Conservation (phyloP, 2,113 vertebrate genomes). For the Anguilla rostrata region DNA sequence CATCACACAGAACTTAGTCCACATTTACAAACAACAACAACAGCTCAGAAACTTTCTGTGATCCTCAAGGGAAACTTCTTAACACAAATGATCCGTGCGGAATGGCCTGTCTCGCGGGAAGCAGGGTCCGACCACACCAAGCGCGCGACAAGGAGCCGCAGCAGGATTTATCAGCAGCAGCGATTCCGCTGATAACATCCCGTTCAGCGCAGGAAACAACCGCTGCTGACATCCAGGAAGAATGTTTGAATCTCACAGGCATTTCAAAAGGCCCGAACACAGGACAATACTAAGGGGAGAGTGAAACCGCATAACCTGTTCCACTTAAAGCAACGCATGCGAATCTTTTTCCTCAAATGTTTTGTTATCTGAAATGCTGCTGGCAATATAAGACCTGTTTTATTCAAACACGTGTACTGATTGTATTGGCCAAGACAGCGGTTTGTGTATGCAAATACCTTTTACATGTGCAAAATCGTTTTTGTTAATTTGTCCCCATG, state of each 20-base stretch:
- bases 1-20: too few species aligned
- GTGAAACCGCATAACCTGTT: background rate
- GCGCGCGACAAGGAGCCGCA: background rate
- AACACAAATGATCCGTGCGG: background rate
- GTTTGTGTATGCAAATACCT: too few species aligned
- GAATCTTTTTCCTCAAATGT: background rate
- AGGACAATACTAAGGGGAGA: background rate
- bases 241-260: background rate
- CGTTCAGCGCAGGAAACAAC: slow-evolving; percentile 6
- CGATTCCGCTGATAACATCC: background rate
- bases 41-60: background rate
- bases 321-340: background rate
- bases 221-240: background rate
- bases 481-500: too few species aligned
- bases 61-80: background rate
- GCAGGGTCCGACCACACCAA: background rate
- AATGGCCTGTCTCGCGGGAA: background rate
- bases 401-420: too few species aligned
- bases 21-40: slow-evolving; percentile 7
- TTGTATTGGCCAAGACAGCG: too few species aligned
- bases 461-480: too few species aligned
- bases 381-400: too few species aligned
- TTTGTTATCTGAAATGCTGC: background rate
- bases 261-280: slow-evolving; percentile 1
- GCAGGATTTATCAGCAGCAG: background rate